phyloP scores from a whole-genome alignment of 2,797 vertebrate species.

The Salarias fasciatus region DNA sequence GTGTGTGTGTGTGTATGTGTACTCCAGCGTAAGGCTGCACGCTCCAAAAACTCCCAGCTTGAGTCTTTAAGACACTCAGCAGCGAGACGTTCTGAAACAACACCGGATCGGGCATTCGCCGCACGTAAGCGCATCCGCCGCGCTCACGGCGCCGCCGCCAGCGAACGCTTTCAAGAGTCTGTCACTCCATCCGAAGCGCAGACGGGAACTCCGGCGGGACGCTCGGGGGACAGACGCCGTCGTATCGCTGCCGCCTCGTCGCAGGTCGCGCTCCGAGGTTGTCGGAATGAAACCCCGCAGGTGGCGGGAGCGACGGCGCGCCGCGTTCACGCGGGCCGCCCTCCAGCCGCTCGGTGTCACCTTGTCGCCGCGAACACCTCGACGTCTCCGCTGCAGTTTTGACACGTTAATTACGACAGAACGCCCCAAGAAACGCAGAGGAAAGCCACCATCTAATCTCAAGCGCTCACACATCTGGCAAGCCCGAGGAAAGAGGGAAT shows the following conservation, averaged over 20 bases:
- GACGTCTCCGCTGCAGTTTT: background rate
- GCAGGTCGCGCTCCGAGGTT: slow-evolving; percentile 14
- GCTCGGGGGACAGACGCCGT: slow-evolving; percentile 47
- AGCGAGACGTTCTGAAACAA: slow-evolving; percentile 15
- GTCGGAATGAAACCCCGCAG: background rate
- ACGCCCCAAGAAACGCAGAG: slow-evolving; percentile 25
- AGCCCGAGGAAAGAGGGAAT: too few species aligned
- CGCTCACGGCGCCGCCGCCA: slow-evolving; percentile 19
- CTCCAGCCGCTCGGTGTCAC: slow-evolving; percentile 43
- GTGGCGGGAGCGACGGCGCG: slow-evolving; percentile 1
- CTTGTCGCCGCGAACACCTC: slow-evolving; percentile 36
- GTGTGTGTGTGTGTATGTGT: background rate
- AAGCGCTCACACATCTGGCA: background rate
- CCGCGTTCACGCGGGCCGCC: slow-evolving; percentile 39
- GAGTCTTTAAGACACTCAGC: slow-evolving; percentile 30
- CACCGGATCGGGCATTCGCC: slow-evolving; percentile 35
- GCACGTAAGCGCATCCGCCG: slow-evolving; percentile 4
- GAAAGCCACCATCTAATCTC: slow-evolving; percentile 7
- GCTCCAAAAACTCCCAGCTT: slow-evolving; percentile 16
- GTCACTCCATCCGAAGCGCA: slow-evolving; percentile 24
- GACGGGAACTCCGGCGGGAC: slow-evolving; percentile 16
- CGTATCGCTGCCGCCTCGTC: slow-evolving; percentile 30
- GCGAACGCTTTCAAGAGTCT: slow-evolving; percentile 41
- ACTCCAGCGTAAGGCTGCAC: background rate
- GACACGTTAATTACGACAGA: slow-evolving; percentile 43